phyloP scores from a whole-genome alignment of 2,113 vertebrate species.

The Peromyscus leucopus region DNA sequence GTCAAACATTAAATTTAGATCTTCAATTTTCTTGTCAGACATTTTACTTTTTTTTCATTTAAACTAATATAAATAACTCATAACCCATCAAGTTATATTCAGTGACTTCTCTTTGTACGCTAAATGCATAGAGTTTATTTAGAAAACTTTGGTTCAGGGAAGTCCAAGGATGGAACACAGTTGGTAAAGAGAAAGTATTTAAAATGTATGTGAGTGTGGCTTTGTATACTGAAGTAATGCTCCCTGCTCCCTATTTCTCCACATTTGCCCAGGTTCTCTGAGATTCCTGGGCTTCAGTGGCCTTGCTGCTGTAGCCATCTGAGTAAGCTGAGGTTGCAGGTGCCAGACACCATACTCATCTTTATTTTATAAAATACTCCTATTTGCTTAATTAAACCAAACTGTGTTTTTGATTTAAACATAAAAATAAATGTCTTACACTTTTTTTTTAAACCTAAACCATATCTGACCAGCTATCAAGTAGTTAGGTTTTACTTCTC shows the following conservation, averaged over 20 bases:
- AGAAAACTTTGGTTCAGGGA: constrained; percentile 47
- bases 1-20: constrained; percentile 36
- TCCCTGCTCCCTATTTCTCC: neutral
- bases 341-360: neutral
- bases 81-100: neutral
- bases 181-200: neutral
- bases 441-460: constrained; percentile 70
- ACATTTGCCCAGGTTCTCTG: neutral
- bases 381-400: constrained; percentile 60
- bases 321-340: neutral
- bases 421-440: constrained; percentile 69
- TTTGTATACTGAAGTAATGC: constrained; percentile 14
- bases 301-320: neutral
- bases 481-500: constrained; percentile 72
- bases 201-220: neutral
- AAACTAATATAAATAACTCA: constrained; percentile 26
- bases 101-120: constrained; percentile 19
- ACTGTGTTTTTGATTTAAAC: constrained; percentile 78
- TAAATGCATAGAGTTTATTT: constrained; percentile 56
- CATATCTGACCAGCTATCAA: constrained; percentile 60
- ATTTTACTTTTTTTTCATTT: constrained; percentile 11
- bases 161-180: neutral
- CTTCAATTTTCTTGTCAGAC: constrained; percentile 2
- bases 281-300: neutral
- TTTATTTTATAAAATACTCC: constrained; percentile 22